Evolutionary conservation across 2,113 vertebrate genomes (phyloP), one percentile per base, ranked within the genome.

Genomic region (Gadus macrocephalus): DNA sequence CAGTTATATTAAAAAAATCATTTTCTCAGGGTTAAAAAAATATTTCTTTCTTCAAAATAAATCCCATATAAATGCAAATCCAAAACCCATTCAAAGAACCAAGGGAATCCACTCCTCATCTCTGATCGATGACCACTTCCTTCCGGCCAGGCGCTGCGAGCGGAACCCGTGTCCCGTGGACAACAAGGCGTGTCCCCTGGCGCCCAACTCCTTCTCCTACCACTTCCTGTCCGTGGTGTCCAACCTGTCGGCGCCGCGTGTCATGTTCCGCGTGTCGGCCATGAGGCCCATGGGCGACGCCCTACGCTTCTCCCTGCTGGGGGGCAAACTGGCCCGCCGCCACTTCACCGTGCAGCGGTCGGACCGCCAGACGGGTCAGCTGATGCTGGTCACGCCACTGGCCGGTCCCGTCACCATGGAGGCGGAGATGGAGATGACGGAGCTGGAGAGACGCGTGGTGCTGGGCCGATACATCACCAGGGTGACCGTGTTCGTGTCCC

Each of bases 371-470:
- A 93, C 89, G 0, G 94, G 94, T 14, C 92, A 96, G 81, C 90
- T 97, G 84, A 87, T 96, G 84, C 90, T 96, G 76, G 90, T 87
- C 70, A 91, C 82, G 68, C 90, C 92, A 0, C 83, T 93, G 28
- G 85, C 62, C 0, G 95, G 95, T 16, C 93, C 95, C 1, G 1
- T 79, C 49, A 88, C 82, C 0, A 78, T 97, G 79, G 92, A 95
- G 81, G 92, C 92, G 4, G 93, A 96, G 58, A 87, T 96, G 84
- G 95, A 96, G 86, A 96, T 96, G 95, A 94, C 83, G 0, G 93
- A 96, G 75, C 89, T 94, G 81, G 92, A 95, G 75, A 88, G 22
- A 66, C 87, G 90, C 61, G 79, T 85, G 8, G 82, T 92, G 60
- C 80, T 96, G 66, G 94, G 92, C 15, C 92, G 90, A 72, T 94